phyloP scores from a whole-genome alignment of 2,113 vertebrate genomes.

The Xenopus borealis region DNA sequence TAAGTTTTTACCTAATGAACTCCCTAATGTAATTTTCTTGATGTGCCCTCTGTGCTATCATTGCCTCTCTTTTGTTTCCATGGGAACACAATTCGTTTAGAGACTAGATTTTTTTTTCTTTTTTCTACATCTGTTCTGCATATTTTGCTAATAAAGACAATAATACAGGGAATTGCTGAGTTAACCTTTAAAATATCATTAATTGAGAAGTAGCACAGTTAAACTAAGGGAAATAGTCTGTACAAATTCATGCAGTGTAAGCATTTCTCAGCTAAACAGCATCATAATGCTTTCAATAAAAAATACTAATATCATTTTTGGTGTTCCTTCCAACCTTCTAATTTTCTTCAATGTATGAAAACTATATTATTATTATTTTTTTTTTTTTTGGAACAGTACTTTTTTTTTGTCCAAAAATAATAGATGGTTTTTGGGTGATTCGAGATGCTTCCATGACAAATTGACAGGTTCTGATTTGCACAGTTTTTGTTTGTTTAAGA shows the following conservation, averaged over 20 bases:
- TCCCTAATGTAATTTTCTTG: conserved; percentile 16
- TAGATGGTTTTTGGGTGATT: too few relatives aligned
- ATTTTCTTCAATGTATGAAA: too few relatives aligned
- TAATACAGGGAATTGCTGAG: conserved; percentile 6
- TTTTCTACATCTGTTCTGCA: conserved; percentile 28
- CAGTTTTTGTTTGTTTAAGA: too few relatives aligned
- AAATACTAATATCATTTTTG: too few relatives aligned
- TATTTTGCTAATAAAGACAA: conserved; percentile 16
- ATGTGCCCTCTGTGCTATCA: conserved; percentile 5
- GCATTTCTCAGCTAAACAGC: background rate
- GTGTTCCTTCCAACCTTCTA: too few relatives aligned
- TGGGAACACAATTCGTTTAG: conserved; percentile 13
- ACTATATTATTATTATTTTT: too few relatives aligned
- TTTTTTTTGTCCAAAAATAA: too few relatives aligned
- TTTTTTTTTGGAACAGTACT: too few relatives aligned
- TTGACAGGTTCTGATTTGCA: too few relatives aligned
- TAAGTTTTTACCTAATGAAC: conserved; percentile 30
- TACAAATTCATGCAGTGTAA: background rate
- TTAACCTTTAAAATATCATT: conserved; percentile 24
- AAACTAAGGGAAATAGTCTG: background rate
- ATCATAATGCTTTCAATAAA: too few relatives aligned
- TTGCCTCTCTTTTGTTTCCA: conserved; percentile 23
- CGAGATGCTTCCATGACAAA: too few relatives aligned
- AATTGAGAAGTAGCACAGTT: conserved; percentile 20
- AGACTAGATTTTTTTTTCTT: too few relatives aligned